Conservation (phyloP, 2,113 vertebrate species). For the Aphelocoma coerulescens region DNA sequence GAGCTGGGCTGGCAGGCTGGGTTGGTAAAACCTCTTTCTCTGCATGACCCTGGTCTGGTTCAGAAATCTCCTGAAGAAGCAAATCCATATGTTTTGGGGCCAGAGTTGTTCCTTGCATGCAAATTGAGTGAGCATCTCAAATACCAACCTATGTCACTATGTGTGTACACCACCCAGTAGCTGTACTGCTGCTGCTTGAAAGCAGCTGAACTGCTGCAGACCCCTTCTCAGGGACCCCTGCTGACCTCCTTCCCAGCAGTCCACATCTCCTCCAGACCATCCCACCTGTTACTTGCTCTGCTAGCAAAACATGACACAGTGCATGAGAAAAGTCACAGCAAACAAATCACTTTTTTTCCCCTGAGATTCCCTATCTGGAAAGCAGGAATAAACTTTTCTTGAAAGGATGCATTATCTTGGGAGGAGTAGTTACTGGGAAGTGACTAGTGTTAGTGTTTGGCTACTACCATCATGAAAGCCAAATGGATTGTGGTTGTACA, state of each 20-base stretch:
- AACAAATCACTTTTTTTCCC: not conserved
- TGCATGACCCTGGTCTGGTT: not conserved
- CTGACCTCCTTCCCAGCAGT: not conserved
- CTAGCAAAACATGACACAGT: not conserved
- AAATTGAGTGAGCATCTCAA: not conserved
- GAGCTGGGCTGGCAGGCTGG: not conserved
- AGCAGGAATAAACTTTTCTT: not conserved
- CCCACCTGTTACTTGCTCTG: not conserved
- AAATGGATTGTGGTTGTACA: not conserved
- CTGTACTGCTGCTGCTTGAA: not conserved
- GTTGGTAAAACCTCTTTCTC: not conserved
- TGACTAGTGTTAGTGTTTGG: not conserved
- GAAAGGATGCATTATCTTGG: not conserved
- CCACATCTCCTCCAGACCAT: not conserved
- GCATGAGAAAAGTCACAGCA: not conserved
- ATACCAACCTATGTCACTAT: not conserved
- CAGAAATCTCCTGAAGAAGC: not conserved
- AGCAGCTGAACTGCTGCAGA: not conserved
- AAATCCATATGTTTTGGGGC: not conserved
- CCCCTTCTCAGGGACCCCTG: not conserved
- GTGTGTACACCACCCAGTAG: too few species aligned
- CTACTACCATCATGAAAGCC: accelerated
- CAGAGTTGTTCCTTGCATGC: not conserved
- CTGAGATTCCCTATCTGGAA: not conserved
- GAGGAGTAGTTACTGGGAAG: not conserved